These are phyloP conservation scores for Panopea generosa DNA, from an alignment of 2,888 invertebrate genomes.

Conservation along the genomic window DNA sequence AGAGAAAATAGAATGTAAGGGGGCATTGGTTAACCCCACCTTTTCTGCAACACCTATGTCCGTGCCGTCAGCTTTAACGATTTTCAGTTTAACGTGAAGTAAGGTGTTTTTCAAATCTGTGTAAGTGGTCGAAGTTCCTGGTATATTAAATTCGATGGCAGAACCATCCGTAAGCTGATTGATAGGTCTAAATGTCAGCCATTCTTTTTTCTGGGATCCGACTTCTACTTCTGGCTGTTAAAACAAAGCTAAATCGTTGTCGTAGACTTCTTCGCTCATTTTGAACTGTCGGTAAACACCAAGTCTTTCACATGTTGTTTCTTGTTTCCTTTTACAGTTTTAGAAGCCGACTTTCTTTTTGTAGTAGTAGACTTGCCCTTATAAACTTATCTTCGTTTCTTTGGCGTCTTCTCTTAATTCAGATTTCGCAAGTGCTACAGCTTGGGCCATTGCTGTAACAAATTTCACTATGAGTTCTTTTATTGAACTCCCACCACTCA, in stretches of 20 bases:
- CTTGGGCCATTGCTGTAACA: constrained; percentile 18
- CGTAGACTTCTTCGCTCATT: constrained; percentile 7
- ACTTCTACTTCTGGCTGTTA: constrained; percentile 4
- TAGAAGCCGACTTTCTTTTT: too few relatives aligned
- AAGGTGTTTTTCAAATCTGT: constrained; percentile 8
- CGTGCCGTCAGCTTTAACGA: constrained; percentile 17
- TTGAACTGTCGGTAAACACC: background rate
- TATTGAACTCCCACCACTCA: background rate
- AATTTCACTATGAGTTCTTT: constrained; percentile 6
- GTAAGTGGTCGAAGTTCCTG: constrained; percentile 17
- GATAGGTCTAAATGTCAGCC: constrained; percentile 21
- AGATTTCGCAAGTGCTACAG: constrained; percentile 20
- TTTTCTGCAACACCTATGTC: background rate
- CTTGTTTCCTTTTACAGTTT: background rate
- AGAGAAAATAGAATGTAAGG: constrained; percentile 25
- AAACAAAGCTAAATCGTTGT: constrained; percentile 18
- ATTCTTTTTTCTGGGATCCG: constrained; percentile 21
- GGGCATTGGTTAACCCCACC: constrained; percentile 23
- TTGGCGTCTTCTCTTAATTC: background rate
- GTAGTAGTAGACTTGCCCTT: background rate
- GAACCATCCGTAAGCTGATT: constrained; percentile 26
- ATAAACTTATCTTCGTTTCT: background rate
- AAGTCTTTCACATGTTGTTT: background rate
- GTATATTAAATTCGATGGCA: constrained; percentile 28
- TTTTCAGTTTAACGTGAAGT: constrained; percentile 22